A percentile compares a stretch with the other conserved stretches of the same genome.
Evolutionary conservation across 2,888 invertebrate species (phyloP).

Genomic region (Tipula confusa): DNA sequence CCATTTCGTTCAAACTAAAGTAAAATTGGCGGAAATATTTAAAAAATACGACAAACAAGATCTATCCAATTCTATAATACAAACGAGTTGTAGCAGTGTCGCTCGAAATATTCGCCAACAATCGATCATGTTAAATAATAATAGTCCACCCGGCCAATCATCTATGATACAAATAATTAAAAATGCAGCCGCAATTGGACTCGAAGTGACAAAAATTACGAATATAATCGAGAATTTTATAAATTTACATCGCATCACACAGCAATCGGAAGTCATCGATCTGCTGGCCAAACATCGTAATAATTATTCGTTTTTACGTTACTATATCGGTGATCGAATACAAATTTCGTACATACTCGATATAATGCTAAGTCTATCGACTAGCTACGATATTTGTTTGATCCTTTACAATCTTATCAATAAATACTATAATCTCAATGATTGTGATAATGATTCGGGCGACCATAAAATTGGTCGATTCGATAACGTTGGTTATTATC

Average conservation of each 20-base stretch:
- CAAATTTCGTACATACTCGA: slow-evolving; percentile 45
- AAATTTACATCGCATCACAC: slow-evolving; percentile 42
- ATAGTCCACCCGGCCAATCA: neutral
- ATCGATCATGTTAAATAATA: neutral
- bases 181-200: slow-evolving; percentile 56
- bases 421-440: neutral
- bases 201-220: slow-evolving; percentile 58
- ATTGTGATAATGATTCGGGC: neutral
- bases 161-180: slow-evolving; percentile 46
- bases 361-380: slow-evolving; percentile 44
- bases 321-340: slow-evolving; percentile 43
- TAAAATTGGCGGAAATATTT: slow-evolving; percentile 44
- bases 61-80: slow-evolving; percentile 34
- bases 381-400: slow-evolving; percentile 45
- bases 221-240: slow-evolving; percentile 59
- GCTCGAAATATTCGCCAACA: neutral
- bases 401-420: slow-evolving; percentile 45
- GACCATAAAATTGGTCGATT: neutral
- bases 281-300: slow-evolving; percentile 41
- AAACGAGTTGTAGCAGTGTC: slow-evolving; percentile 33
- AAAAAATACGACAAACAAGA: slow-evolving; percentile 43
- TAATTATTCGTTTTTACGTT: slow-evolving; percentile 43
- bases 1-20: slow-evolving; percentile 52
- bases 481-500: slow-evolving; percentile 43
- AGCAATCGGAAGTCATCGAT: slow-evolving; percentile 40